These are phyloP conservation scores for Apis florea DNA, from an alignment of 1,140 invertebrate genomes.

Conservation along the genomic window DNA sequence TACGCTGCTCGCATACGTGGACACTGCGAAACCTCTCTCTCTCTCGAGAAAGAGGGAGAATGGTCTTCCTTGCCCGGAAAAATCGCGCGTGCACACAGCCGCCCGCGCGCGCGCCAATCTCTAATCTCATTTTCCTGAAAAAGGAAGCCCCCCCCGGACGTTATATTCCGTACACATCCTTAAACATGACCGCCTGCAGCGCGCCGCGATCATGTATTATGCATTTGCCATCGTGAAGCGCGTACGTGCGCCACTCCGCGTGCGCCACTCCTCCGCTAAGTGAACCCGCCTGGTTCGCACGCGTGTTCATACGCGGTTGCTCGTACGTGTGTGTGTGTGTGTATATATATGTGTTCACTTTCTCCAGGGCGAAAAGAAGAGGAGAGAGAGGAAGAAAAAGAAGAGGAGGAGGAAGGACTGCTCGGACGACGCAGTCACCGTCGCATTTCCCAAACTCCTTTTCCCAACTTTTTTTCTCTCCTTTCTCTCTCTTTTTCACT, in stretches of 20 bases:
- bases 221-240: constrained; percentile 60
- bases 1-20: neutral
- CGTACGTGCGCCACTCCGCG: constrained; percentile 35
- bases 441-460: neutral
- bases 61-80: neutral
- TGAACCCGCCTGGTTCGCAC: constrained; percentile 12
- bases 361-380: neutral
- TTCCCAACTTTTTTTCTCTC: neutral
- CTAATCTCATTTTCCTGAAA: constrained; percentile 65
- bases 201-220: constrained; percentile 64
- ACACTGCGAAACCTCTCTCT: neutral
- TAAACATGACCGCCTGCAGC: constrained; percentile 65
- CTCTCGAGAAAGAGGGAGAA: too few relatives aligned
- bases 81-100: neutral
- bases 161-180: constrained; percentile 64
- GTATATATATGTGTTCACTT: constrained; percentile 8
- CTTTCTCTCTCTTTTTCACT: neutral
- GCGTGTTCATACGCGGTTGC: constrained; percentile 33
- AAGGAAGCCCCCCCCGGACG: constrained; percentile 54
- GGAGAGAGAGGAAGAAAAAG: neutral
- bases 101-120: constrained; percentile 44
- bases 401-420: neutral
- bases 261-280: constrained; percentile 22
- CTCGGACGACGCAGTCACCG: neutral
- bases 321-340: neutral